A percentile compares a stretch with the other conserved stretches of the same genome.
Conservation (phyloP, 2,113 vertebrate species). For the Ceuthmochares aereus region DNA sequence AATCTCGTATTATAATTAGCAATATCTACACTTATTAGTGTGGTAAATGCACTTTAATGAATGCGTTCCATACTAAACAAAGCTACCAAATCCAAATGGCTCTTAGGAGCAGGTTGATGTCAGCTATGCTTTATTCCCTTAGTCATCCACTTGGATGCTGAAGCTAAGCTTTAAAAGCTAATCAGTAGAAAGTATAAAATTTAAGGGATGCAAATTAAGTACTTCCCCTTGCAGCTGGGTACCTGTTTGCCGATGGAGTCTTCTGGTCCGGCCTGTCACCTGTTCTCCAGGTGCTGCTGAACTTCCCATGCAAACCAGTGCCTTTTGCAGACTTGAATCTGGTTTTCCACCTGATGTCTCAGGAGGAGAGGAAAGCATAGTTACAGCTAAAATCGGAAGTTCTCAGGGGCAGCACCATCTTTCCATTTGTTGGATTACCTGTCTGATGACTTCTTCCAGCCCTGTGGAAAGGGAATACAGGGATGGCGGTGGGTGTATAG, state of each 20-base stretch:
- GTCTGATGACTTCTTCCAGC: background rate
- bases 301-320: background rate
- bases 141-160: background rate
- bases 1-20: slow-evolving; percentile 78
- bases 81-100: slow-evolving; percentile 54
- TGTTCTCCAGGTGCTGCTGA: background rate
- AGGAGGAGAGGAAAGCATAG: background rate
- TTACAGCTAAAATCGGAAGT: background rate
- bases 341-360: background rate
- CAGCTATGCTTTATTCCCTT: background rate
- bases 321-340: background rate
- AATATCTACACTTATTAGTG: slow-evolving; percentile 77
- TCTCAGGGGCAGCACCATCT: background rate
- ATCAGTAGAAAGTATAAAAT: background rate
- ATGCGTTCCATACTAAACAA: slow-evolving; percentile 63
- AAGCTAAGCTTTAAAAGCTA: background rate
- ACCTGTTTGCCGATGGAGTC: background rate
- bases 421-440: background rate
- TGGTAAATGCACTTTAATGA: slow-evolving; percentile 75
- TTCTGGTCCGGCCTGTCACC: background rate
- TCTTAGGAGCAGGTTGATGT: slow-evolving; percentile 26
- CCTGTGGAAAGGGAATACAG: background rate
- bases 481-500: background rate
- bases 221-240: background rate
- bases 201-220: background rate